These are phyloP conservation scores for Oncopeltus fasciatus DNA, from an alignment of 1,140 invertebrate species.

Conservation along the genomic window DNA sequence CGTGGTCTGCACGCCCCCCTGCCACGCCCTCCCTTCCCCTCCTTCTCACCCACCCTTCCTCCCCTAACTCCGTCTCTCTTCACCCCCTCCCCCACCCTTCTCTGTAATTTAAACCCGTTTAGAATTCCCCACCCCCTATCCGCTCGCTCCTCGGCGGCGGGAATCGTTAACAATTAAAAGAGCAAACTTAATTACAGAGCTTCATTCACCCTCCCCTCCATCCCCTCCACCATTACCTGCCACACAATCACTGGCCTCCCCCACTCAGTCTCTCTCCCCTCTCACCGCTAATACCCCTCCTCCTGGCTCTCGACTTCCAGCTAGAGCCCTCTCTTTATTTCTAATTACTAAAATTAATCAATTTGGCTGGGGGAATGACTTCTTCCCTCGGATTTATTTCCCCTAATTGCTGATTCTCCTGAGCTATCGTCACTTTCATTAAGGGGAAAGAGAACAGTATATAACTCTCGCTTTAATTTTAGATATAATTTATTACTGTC, in stretches of 20 bases:
- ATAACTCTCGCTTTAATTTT: too few relatives aligned
- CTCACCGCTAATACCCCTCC: slow-evolving; percentile 3
- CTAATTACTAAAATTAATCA: too few relatives aligned
- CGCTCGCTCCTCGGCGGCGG: not conserved
- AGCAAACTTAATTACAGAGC: slow-evolving; percentile 9
- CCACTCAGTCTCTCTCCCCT: not conserved
- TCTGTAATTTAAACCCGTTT: slow-evolving; percentile 7
- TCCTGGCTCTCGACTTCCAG: not conserved
- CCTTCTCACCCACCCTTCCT: too few relatives aligned
- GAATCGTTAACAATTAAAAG: slow-evolving; percentile 10
- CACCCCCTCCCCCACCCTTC: not conserved
- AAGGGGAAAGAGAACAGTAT: too few relatives aligned
- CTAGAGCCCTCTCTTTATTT: not conserved
- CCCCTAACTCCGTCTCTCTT: too few relatives aligned
- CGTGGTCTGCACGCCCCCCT: not conserved
- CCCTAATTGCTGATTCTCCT: too few relatives aligned
- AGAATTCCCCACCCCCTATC: not conserved
- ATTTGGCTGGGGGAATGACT: too few relatives aligned
- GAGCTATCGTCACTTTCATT: too few relatives aligned
- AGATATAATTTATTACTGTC: too few relatives aligned
- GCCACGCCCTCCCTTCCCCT: not conserved
- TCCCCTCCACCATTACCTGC: slow-evolving; percentile 11
- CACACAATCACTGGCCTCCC: slow-evolving; percentile 4
- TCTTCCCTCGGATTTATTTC: too few relatives aligned
- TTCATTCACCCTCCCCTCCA: slow-evolving; percentile 5